Base-by-base conservation (phyloP, 2,888 invertebrate genomes). In the Euclidia mi region DNA sequence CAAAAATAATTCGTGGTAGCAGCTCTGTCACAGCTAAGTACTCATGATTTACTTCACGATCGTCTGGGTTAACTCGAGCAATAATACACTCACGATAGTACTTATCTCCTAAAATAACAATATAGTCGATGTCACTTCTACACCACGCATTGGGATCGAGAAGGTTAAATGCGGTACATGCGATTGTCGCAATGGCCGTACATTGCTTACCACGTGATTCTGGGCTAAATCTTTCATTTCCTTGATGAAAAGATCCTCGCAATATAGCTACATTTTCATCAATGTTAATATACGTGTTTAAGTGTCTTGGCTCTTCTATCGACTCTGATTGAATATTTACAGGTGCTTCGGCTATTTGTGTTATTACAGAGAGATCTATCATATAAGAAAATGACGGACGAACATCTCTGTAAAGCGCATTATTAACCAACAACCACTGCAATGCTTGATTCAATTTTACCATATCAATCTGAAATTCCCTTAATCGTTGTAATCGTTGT, bases 151-250 rank as follows among this genome's bases (percentile, higher is more conserved):
- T 50, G 11, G 53, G 42, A 11, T 53, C 43, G 18, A 18, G 32
- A 57, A 50, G 0, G 29, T 0, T 12, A 38, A 64, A 58, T 20
- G 56, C 69, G 1, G 46, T 46, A 48, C 61, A 58, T 53, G 67
- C 55, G 10, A 67, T 61, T 12, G 62, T 46, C 6, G 70, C 68
- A 3, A 63, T 38, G 0, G 15, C 68, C 37, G 65, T 70, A 17
- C 69, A 72, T 46, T 69, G 61, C 6, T 53, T 66, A 1, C 65
- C 68, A 0, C 56, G 64, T 43, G 67, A 72, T 29, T 35, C 14
- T 4, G 14, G 15, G 25, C 35, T 11, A 51, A 73, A 69, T 29
- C 58, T 20, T 38, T 20, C n/a, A 55, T 65, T 18, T 3, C 48
- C 65, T 51, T 67, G 67, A 31, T 71, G 41, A 60, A 67, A 58